phyloP scores from a whole-genome alignment of 2,797 vertebrate genomes.

The Pterois miles region DNA sequence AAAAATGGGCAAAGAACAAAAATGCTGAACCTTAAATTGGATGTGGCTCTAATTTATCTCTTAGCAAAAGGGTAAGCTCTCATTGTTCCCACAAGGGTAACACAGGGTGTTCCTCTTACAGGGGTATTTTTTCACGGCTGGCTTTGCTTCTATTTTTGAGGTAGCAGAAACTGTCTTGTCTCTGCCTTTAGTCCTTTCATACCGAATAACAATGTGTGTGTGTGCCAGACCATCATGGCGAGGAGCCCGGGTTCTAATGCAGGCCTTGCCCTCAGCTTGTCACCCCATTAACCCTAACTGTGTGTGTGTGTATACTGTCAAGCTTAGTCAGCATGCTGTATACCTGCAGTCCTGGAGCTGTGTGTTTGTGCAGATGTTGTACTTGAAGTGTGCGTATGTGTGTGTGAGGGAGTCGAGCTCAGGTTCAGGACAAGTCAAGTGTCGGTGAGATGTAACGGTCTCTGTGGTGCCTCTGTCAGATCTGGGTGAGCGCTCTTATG shows the following conservation, averaged over 20 bases:
- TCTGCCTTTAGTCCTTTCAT: neutral
- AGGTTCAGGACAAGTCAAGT: constrained; percentile 41
- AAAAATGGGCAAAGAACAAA: neutral
- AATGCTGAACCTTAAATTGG: neutral
- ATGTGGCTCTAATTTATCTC: neutral
- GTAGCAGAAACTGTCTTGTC: neutral
- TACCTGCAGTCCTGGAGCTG: neutral
- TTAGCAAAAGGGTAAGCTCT: neutral
- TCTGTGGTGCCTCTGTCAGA: constrained; percentile 36
- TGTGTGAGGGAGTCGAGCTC: constrained; percentile 16
- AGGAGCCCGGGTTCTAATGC: constrained; percentile 39
- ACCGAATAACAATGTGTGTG: constrained; percentile 4
- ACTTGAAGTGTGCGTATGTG: neutral
- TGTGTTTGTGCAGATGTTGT: constrained; percentile 3
- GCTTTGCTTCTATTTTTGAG: neutral
- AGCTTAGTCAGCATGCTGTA: constrained; percentile 59
- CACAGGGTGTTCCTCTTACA: neutral
- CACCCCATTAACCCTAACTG: constrained; percentile 61
- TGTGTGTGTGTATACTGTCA: constrained; percentile 7
- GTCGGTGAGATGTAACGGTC: constrained; percentile 24
- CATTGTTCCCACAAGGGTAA: neutral
- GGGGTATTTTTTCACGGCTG: neutral
- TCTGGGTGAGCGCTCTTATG: constrained; percentile 19
- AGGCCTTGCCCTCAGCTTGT: constrained; percentile 33
- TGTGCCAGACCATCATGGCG: constrained; percentile 22